Conservation (phyloP, 2,113 vertebrate genomes). For the Notechis scutatus region DNA sequence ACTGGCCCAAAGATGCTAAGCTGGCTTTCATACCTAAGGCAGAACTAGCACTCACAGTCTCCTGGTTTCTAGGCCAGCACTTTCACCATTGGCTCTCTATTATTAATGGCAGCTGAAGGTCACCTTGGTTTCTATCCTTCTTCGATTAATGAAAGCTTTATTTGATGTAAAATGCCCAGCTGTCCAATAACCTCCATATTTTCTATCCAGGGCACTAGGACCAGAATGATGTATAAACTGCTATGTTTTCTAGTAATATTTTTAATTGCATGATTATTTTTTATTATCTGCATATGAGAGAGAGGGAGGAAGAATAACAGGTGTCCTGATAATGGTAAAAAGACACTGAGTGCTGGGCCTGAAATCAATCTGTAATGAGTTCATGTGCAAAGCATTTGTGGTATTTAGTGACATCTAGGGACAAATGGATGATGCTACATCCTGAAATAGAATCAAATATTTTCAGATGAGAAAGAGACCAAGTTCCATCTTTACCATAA, state of each 20-base stretch:
- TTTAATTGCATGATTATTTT: not conserved
- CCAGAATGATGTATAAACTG: not conserved
- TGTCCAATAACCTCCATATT: not conserved
- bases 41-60: not conserved
- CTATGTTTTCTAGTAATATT: not conserved
- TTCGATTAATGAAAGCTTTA: not conserved
- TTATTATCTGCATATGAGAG: not conserved
- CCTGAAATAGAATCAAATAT: not conserved
- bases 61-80: not conserved
- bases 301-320: rapidly evolving
- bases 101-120: not conserved
- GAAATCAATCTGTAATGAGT: not conserved
- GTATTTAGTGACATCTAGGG: slow-evolving; percentile 70
- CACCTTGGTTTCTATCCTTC: not conserved
- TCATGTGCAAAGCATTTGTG: slow-evolving; percentile 21
- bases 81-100: not conserved
- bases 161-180: not conserved
- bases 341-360: rapidly evolving
- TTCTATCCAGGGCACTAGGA: not conserved
- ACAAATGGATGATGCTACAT: slow-evolving; percentile 41
- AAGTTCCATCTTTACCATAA: not conserved
- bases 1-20: not conserved
- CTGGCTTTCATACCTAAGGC: not conserved
- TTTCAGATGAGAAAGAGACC: not conserved
- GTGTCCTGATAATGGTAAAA: not conserved